These are phyloP conservation scores for Apodemus agrarius DNA, from an alignment of 2,797 vertebrate species.

Conservation along the genomic window DNA sequence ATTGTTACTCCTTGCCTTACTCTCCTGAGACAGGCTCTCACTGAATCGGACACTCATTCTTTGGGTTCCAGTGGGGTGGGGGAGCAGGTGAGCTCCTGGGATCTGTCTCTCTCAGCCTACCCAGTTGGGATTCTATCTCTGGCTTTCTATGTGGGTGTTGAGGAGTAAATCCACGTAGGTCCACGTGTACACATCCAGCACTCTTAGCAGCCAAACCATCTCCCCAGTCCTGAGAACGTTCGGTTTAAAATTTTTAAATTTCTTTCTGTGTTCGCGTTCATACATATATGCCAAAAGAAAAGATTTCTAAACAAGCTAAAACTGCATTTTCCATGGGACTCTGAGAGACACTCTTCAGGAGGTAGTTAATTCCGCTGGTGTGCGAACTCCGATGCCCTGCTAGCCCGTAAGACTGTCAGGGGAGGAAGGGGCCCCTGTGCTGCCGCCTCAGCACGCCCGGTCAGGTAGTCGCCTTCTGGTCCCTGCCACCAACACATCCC, in stretches of 20 bases:
- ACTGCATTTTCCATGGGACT: constrained; percentile 37
- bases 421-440: background rate
- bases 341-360: background rate
- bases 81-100: background rate
- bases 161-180: background rate
- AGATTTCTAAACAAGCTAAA: background rate
- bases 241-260: background rate
- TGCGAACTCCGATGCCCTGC: background rate
- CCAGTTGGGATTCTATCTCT: background rate
- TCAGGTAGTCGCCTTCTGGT: constrained; percentile 52
- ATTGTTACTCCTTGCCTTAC: background rate
- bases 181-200: background rate
- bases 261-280: background rate
- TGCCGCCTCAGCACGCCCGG: constrained; percentile 34
- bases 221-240: background rate
- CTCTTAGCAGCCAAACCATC: background rate
- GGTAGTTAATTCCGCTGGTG: constrained; percentile 28
- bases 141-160: background rate
- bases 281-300: background rate
- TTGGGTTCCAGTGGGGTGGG: background rate
- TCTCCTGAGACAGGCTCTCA: background rate
- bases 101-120: background rate
- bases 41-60: background rate
- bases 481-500: constrained; percentile 12
- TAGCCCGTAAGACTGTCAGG: background rate